Percentiles rank a stretch among this genome's conserved stretches.
Evolutionary conservation across 2,113 vertebrate genomes (phyloP).

Genomic region (Psammodynastes pulverulentus): DNA sequence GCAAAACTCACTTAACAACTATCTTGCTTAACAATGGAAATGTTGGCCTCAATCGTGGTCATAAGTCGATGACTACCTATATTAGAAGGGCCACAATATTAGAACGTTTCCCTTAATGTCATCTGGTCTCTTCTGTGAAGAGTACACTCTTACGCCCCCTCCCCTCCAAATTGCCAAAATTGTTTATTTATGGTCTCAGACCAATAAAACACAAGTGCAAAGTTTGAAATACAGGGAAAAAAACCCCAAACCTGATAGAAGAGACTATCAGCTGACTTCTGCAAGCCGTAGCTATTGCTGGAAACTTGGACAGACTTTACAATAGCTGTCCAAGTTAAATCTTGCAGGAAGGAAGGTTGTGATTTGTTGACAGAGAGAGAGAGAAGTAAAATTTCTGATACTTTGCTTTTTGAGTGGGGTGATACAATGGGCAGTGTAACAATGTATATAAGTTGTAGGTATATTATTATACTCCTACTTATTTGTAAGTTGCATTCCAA

Average conservation of each 20-base stretch:
- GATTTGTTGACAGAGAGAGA: neutral
- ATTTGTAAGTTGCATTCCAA: neutral
- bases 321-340: neutral
- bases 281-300: neutral
- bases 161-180: neutral
- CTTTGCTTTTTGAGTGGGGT: neutral
- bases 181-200: neutral
- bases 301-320: neutral
- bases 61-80: too few species aligned
- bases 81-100: neutral
- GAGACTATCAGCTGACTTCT: neutral
- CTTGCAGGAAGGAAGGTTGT: neutral
- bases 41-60: too few species aligned
- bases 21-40: too few species aligned
- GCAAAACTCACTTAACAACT: too few species aligned
- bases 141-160: neutral
- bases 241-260: neutral
- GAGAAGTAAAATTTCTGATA: neutral
- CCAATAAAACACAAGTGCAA: neutral
- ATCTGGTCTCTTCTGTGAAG: neutral
- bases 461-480: neutral
- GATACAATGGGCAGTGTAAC: neutral
- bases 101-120: conserved; percentile 28
- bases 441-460: neutral
- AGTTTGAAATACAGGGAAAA: neutral